These are phyloP conservation scores for Hyaena hyaena DNA, from an alignment of 2,113 vertebrate species.

Conservation along the genomic window DNA sequence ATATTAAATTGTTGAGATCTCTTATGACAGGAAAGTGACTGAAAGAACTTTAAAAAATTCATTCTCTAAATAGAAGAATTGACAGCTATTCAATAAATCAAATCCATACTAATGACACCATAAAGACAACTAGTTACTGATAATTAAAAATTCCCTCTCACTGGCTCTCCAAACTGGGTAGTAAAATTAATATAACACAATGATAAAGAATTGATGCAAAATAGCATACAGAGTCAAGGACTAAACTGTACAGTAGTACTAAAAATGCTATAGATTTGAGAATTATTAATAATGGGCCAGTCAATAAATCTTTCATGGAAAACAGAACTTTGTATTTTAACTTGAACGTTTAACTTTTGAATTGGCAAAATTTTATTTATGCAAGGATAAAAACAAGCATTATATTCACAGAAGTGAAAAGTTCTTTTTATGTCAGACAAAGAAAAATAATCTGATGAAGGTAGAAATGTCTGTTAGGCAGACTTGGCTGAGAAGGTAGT, in stretches of 20 bases:
- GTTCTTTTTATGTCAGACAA: not conserved
- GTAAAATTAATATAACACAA: not conserved
- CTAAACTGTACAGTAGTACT: not conserved
- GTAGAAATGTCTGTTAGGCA: not conserved
- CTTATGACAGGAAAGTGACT: not conserved
- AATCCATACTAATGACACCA: not conserved
- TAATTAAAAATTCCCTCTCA: not conserved
- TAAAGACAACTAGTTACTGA: not conserved
- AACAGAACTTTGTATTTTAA: not conserved
- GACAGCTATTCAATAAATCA: not conserved
- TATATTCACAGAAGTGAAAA: not conserved
- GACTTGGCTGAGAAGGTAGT: not conserved
- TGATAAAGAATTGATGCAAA: not conserved
- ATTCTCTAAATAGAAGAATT: not conserved
- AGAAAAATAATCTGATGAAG: not conserved
- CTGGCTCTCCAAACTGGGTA: not conserved
- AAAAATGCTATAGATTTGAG: not conserved
- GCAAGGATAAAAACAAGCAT: not conserved
- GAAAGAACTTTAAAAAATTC: not conserved
- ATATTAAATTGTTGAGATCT: not conserved
- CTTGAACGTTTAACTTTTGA: not conserved
- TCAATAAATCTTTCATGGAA: not conserved
- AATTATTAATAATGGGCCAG: not conserved
- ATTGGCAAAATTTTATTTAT: slow-evolving; percentile 74
- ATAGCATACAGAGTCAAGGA: not conserved